Evolutionary conservation across 2,113 vertebrate genomes (phyloP), one percentile per base, ranked within the genome.

Genomic region (Proterorhinus semilunaris): DNA sequence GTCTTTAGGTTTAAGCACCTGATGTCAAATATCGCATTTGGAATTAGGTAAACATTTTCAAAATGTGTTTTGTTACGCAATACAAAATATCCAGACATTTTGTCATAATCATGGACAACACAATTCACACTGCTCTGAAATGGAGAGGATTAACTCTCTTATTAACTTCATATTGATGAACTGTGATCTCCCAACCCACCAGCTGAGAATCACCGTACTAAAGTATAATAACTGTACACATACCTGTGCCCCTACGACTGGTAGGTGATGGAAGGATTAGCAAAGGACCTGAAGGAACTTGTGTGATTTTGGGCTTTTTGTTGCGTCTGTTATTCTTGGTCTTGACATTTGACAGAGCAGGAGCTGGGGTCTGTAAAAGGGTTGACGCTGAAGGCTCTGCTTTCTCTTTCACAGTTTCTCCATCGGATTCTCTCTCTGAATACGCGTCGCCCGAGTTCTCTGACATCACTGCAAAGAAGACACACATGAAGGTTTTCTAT

Each of bases 391-490:
- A 69, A 5, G 6, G 45, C 45, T 89, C 86, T 0, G 69, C 48
- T 75, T 91, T 90, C 76, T 90, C 90, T 71, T 92, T 91, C 43
- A 80, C 62, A 36, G 76, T 83, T 74, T 93, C 93, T 17, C 82
- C 86, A 2, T 93, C 92, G 2, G 91, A 92, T 10, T 93, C 92
- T 43, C 83, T 89, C 44, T 93, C 92, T 0, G 92, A 92, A 78
- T 83, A 90, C 0, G 92, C 93, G 85, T 93, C 92, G 9, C 91
- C 93, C 36, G 93, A 93, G 87, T 93, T 94, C 71, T 91, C 92
- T 10, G 93, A 94, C 91, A 94, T 91, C n/a, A 94, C 92, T 93
- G 36, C 51, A 1, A 9, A n/a, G 15, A 45, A 43, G 9, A 42
- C 11, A 54, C 45, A 5, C 21, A 42, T 11, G 7, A 51, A 51